Percentiles rank a stretch among this genome's conserved stretches.
phyloP scores from a whole-genome alignment of 2,888 invertebrate species.

The Campoplex capitator region DNA sequence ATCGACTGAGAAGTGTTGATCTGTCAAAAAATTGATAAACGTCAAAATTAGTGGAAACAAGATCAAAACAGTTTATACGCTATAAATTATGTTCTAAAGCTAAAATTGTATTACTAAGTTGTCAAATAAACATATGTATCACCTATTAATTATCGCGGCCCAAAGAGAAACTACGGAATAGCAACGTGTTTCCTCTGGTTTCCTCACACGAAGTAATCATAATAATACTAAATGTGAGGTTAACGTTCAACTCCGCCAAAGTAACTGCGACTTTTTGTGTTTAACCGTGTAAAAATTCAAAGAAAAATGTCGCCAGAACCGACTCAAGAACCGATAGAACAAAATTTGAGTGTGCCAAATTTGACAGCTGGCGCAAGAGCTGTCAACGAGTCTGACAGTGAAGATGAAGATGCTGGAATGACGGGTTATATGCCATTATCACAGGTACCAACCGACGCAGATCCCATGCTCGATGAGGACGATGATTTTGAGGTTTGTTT shows the following conservation, averaged over 20 bases:
- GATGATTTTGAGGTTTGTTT: conserved; percentile 71
- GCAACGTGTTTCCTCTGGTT: too few relatives aligned
- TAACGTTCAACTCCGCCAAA: not conserved
- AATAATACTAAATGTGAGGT: conserved; percentile 21
- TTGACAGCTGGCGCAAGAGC: conserved; percentile 70
- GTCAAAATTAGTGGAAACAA: not conserved
- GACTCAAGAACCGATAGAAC: conserved; percentile 79
- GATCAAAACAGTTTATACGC: not conserved
- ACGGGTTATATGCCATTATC: conserved; percentile 80
- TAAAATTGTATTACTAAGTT: not conserved
- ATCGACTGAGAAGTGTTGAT: not conserved
- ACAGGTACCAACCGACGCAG: conserved; percentile 78
- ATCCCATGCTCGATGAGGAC: conserved; percentile 78
- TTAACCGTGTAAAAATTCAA: not conserved
- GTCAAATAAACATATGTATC: not conserved
- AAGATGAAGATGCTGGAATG: conserved; percentile 78
- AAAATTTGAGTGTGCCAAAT: conserved; percentile 76
- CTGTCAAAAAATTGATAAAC: conserved; percentile 13
- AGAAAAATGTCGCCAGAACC: conserved; percentile 81
- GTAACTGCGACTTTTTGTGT: not conserved
- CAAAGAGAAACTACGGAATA: not conserved
- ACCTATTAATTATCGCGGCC: not conserved
- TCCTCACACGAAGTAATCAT: not conserved
- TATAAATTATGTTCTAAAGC: not conserved
- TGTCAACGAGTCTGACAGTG: conserved; percentile 79